phyloP scores from a whole-genome alignment of 2,113 vertebrate species.

The Nanorana parkeri region DNA sequence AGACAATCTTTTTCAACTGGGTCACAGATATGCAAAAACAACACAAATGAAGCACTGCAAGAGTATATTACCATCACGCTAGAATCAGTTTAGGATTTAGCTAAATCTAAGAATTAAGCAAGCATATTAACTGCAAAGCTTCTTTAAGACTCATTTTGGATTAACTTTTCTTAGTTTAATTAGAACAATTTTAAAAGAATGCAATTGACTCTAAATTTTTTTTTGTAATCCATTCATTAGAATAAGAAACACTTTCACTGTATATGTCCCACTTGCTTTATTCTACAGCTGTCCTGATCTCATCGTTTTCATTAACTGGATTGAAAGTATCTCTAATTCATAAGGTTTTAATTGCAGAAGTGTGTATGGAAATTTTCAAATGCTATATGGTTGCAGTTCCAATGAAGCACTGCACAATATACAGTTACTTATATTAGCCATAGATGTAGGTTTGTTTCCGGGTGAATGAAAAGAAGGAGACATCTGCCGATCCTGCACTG shows the following conservation, averaged over 20 bases:
- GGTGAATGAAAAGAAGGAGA: background rate
- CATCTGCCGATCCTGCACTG: no score
- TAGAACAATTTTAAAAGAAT: constrained; percentile 51
- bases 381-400: background rate
- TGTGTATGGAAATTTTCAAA: background rate
- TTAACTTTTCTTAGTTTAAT: constrained; percentile 48
- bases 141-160: constrained; percentile 19
- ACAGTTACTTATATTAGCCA: background rate
- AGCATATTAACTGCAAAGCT: constrained; percentile 46
- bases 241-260: constrained; percentile 28
- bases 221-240: constrained; percentile 44
- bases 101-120: constrained; percentile 41
- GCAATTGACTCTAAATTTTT: constrained; percentile 32
- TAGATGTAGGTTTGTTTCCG: background rate
- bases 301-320: constrained; percentile 21
- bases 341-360: constrained; percentile 3
- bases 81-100: constrained; percentile 49
- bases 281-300: background rate
- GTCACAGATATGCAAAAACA: background rate
- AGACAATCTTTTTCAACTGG: constrained; percentile 31
- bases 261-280: constrained; percentile 23
- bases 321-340: constrained; percentile 13
- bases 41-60: background rate
- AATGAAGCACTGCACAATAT: background rate
- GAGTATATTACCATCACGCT: background rate